Base-by-base conservation (phyloP, 1,140 invertebrate species). In the Drosophila auraria region DNA sequence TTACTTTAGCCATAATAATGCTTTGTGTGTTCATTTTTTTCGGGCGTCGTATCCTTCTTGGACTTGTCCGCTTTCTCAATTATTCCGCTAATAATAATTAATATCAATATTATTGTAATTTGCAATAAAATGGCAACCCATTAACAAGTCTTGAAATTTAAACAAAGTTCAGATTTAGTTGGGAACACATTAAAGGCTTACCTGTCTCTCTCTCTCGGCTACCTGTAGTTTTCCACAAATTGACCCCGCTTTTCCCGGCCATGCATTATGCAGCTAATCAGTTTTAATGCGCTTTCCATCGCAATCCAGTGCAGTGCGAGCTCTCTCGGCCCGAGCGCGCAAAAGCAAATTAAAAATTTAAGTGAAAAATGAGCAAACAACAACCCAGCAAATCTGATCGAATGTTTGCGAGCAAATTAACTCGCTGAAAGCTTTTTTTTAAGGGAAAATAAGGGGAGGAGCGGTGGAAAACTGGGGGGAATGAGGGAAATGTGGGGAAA, bases 181-280 rank as follows among this genome's bases (percentile, higher is more conserved):
- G 5, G 5, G 1, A 42, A 58, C 12, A 7, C 7, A 25, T 66
- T 17, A 63, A 66, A 45, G 12, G 40, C 27, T 33, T n/a, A 3
- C 14, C 20, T 11, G 17, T 23, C 53, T 5, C 33, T 23, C 17
- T 30, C 36, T 14, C 33, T 15, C 38, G 9, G 17, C 38, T n/a
- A 61, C 40, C 63, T 62, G 40, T 20, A 65, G 11, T 65, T 62
- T 40, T 57, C 14, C 54, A 7, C 17, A 14, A 23, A 38, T 42
- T 69, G 40, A 36, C 11, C 36, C 47, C 30, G 2, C 9, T 33
- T 69, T 54, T 40, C 36, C 20, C 40, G 27, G 17, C 7, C 30
- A 47, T 71, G 65, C 33, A 57, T 71, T 47, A 70, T 57, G 30
- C 69, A 74, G 71, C 57, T 74, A 73, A 74, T 74, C 71, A 73